A percentile compares a stretch with the other conserved stretches of the same genome.
Evolutionary conservation across 2,797 vertebrate species (phyloP).

Genomic region (Protosalanx chinensis): DNA sequence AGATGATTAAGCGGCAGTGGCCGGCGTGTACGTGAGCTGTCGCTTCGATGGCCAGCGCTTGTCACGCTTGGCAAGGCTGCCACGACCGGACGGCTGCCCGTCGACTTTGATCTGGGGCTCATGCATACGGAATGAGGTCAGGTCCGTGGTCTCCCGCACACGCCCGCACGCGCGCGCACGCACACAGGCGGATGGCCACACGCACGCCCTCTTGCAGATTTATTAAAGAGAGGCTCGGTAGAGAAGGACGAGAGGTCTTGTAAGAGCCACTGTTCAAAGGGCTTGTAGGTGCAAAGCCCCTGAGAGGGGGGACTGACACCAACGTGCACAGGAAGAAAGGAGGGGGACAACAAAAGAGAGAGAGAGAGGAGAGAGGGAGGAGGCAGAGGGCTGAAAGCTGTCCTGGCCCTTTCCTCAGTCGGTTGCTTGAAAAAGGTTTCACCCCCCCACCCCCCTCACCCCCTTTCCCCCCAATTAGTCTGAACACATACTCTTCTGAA

Average conservation of each 20-base stretch:
- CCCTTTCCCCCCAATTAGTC: too few relatives aligned
- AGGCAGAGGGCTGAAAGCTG: conserved; percentile 12
- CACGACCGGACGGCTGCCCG: conserved; percentile 73
- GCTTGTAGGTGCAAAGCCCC: conserved; percentile 41
- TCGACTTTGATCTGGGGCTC: conserved; percentile 80
- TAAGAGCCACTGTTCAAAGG: conserved; percentile 52
- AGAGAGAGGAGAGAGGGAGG: conserved; percentile 28
- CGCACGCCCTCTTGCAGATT: conserved; percentile 16
- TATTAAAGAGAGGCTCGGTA: conserved; percentile 47
- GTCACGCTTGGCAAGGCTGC: conserved; percentile 64
- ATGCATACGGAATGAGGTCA: conserved; percentile 77
- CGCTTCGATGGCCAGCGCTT: conserved; percentile 73
- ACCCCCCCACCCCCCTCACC: not conserved
- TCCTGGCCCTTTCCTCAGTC: not conserved
- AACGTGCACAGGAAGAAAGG: conserved; percentile 53
- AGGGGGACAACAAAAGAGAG: conserved; percentile 28
- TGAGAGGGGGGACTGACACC: conserved; percentile 57
- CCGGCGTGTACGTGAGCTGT: conserved; percentile 79
- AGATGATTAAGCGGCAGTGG: conserved; percentile 88
- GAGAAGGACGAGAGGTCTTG: conserved; percentile 23
- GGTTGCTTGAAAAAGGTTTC: not conserved
- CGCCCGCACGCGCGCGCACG: conserved; percentile 24
- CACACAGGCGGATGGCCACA: too few relatives aligned
- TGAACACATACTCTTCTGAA: not conserved
- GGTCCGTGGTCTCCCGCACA: conserved; percentile 64